phyloP scores from a whole-genome alignment of 2,888 invertebrate genomes.

The Orchesellides sinensis region DNA sequence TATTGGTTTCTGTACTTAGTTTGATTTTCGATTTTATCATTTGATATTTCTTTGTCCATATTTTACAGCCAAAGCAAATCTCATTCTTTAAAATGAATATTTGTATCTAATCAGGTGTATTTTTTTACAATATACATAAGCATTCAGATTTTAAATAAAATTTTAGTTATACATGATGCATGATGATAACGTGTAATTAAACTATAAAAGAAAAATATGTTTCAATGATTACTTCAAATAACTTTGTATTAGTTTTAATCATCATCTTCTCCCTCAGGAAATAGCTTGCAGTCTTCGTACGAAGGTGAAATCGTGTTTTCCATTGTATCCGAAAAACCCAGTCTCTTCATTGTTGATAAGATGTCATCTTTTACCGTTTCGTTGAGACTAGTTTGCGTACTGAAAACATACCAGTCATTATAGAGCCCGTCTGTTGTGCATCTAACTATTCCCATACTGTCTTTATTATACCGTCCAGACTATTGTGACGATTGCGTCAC shows the following conservation, averaged over 20 bases:
- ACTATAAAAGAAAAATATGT: no score
- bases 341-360: background rate
- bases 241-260: no score
- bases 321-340: constrained; percentile 32
- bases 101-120: no score
- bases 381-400: constrained; percentile 25
- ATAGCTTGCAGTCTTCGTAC: constrained; percentile 31
- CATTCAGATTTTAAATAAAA: no score
- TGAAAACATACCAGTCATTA: constrained; percentile 62
- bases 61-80: no score
- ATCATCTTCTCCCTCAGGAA: constrained; percentile 11
- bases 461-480: constrained; percentile 64
- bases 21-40: no score
- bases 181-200: no score
- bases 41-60: no score
- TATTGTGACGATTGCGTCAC: constrained; percentile 50
- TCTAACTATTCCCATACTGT: constrained; percentile 52
- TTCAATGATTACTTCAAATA: background rate
- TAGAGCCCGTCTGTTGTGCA: constrained; percentile 46
- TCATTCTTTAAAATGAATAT: no score
- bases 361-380: constrained; percentile 15
- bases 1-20: no score
- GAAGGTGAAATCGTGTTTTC: constrained; percentile 25
- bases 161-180: no score
- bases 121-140: no score